Evolutionary conservation across 2,797 vertebrate genomes (phyloP), one percentile per base, ranked within the genome.

Genomic region (Manis crassicaudata): DNA sequence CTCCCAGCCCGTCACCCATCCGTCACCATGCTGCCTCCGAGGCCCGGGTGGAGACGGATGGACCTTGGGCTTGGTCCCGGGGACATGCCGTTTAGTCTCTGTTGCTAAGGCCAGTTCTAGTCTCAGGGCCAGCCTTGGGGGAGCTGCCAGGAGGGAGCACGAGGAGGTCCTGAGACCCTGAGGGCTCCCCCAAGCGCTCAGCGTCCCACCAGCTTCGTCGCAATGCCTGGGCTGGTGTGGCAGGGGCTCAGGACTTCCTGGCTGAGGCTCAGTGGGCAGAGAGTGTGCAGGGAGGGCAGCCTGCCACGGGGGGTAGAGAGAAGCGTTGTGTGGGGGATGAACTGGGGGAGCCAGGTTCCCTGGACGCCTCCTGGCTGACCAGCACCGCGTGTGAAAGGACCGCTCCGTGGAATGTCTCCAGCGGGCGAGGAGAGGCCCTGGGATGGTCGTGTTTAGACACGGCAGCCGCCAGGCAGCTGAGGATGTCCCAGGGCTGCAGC

Each of bases 211-310:
- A 16, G 23, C 2, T 27, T 84, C 40, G 16, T 40, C 1, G 0
- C 2, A 13, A 14, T 10, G 67, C n/a, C 0, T 10, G 18, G 21
- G n/a, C 12, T 23, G 29, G 13, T 29, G 7, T 2, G 1, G 56
- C 1, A 0, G 63, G 50, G 52, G 27, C 32, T 70, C 16, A 13
- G 65, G 35, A 43, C 62, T 76, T 63, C 27, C 7, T 29, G 85
- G 72, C 70, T 63, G n/a, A 63, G 10, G 0, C 12, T 17, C 35
- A 0, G 17, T 4, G 17, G 46, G 4, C 12, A 27, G 60, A 86
- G 18, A 67, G n/a, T 60, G 40, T 35, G 8, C 29, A 23, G 32
- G 13, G 82, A 67, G 32, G 20, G 29, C 46, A 23, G n/a, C 43
- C 4, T 62, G 27, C 14, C 37, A 32, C 20, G n/a, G 40, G 43